Percentiles rank a stretch among this genome's conserved stretches.
Conservation (phyloP, 2,888 invertebrate species). For the Seira musarum region DNA sequence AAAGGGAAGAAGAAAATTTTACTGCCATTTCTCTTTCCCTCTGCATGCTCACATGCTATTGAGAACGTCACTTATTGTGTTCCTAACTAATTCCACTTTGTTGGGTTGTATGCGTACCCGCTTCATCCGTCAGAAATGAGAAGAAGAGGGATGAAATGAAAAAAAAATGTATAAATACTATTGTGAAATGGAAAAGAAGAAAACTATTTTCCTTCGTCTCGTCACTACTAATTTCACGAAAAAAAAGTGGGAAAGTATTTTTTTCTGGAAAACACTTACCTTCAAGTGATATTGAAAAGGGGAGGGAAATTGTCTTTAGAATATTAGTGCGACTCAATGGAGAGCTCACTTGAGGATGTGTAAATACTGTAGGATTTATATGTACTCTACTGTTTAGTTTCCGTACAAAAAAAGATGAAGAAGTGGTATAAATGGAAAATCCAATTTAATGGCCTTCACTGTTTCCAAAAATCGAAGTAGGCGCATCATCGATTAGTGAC, state of each 20-base stretch:
- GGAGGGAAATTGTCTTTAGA: background rate
- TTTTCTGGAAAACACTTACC: slow-evolving; percentile 2
- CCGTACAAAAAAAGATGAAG: background rate
- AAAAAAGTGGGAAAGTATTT: slow-evolving; percentile 4
- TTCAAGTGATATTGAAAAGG: background rate
- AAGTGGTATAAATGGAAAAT: background rate
- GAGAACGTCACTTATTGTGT: slow-evolving; percentile 44
- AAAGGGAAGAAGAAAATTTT: slow-evolving; percentile 49
- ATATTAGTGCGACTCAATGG: background rate
- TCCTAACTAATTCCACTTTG: slow-evolving; percentile 50
- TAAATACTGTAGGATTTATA: slow-evolving; percentile 2
- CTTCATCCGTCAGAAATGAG: slow-evolving; percentile 56
- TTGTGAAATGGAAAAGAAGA: slow-evolving; percentile 7
- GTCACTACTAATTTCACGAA: slow-evolving; percentile 38
- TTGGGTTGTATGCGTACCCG: background rate
- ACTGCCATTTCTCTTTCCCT: slow-evolving; percentile 28
- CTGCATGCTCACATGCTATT: slow-evolving; percentile 40
- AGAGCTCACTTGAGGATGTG: slow-evolving; percentile 1
- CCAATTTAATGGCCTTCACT: background rate
- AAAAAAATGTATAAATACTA: slow-evolving; percentile 8
- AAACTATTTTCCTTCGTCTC: slow-evolving; percentile 42
- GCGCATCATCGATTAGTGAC: background rate
- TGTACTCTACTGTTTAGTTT: background rate
- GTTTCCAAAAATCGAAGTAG: background rate
- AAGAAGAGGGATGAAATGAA: slow-evolving; percentile 13